A percentile compares a stretch with the other conserved stretches of the same genome.
Conservation (phyloP, 2,797 vertebrate genomes). For the Clangula hyemalis region DNA sequence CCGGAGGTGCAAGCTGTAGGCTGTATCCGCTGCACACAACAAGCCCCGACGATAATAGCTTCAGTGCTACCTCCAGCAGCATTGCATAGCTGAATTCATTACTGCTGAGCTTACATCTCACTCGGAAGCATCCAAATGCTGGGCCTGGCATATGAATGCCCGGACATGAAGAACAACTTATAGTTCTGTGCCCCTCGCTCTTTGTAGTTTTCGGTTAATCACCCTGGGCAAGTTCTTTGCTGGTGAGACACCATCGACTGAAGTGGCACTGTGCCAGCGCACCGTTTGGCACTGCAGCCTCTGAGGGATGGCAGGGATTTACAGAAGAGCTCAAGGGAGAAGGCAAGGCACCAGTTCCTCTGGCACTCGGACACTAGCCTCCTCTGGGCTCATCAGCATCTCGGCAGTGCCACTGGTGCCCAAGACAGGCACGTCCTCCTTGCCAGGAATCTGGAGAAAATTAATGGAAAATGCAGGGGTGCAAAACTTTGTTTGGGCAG, state of each 20-base stretch:
- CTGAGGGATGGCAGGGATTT: neutral
- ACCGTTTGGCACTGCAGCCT: neutral
- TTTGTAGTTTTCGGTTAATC: slow-evolving; percentile 38
- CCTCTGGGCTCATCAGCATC: neutral
- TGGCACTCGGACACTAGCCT: neutral
- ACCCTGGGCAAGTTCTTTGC: slow-evolving; percentile 29
- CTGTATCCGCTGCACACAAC: neutral
- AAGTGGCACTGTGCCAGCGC: neutral
- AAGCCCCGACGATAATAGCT: slow-evolving; percentile 30
- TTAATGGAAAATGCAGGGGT: neutral
- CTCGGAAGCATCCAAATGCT: neutral
- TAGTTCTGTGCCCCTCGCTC: neutral
- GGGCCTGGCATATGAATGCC: neutral
- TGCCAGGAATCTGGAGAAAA: neutral
- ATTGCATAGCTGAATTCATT: neutral
- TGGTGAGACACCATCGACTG: slow-evolving; percentile 22
- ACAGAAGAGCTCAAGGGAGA: neutral
- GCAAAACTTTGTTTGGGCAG: neutral
- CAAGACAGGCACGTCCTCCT: neutral
- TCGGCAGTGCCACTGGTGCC: neutral
- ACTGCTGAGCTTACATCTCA: neutral
- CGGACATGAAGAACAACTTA: neutral
- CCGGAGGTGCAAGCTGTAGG: slow-evolving; percentile 14
- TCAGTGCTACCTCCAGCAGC: neutral
- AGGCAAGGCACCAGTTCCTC: neutral